phyloP scores from a whole-genome alignment of 2,797 vertebrate species.

The Halcyon chelicuti region DNA sequence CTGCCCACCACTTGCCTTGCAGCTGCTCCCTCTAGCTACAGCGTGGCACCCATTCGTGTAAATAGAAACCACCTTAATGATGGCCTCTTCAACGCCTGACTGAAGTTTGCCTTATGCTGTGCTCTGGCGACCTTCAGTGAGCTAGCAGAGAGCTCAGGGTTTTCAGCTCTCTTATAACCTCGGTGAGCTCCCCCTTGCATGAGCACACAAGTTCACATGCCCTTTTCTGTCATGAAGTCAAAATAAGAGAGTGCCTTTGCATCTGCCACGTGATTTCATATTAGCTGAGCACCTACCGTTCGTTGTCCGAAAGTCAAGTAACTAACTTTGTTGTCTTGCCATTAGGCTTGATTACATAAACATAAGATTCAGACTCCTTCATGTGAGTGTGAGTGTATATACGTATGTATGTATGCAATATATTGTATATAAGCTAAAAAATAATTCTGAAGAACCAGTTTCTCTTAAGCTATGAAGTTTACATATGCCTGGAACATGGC shows the following conservation, averaged over 20 bases:
- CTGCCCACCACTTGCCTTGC: not conserved
- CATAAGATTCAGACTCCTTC: not conserved
- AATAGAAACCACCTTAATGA: constrained; percentile 1
- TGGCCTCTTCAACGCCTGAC: not conserved
- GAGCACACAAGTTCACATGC: not conserved
- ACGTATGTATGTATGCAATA: not conserved
- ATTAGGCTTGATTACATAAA: not conserved
- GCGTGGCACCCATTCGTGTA: not conserved
- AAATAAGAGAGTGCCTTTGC: not conserved
- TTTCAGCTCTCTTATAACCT: not conserved
- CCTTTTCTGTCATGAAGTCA: not conserved
- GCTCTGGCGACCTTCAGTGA: not conserved
- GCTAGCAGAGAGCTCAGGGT: not conserved
- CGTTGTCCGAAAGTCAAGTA: not conserved
- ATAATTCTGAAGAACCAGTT: not conserved
- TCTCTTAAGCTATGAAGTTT: not conserved
- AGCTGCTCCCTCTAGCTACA: not conserved
- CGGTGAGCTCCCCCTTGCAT: not conserved
- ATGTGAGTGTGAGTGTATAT: not conserved
- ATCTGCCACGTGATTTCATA: not conserved
- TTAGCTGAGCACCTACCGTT: not conserved
- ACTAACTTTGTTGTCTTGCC: not conserved
- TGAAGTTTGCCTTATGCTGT: not conserved
- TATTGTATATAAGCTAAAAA: constrained; percentile 8
- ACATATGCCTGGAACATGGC: not conserved